phyloP scores from a whole-genome alignment of 2,113 vertebrate genomes.

The Arvicanthis niloticus region DNA sequence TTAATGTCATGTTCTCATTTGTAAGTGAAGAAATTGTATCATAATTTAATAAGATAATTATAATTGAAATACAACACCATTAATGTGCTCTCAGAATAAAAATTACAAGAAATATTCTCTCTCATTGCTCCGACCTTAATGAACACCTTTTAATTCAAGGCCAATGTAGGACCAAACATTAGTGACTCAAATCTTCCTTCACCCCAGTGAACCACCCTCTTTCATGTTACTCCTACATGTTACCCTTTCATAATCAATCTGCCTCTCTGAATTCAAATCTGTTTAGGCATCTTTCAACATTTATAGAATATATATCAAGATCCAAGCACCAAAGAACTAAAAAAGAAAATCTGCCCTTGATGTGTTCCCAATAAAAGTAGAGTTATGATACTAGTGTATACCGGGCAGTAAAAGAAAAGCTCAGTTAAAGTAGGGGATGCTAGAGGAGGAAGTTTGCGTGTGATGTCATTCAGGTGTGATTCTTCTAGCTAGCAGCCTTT shows the following conservation, averaged over 20 bases:
- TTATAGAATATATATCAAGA: background rate
- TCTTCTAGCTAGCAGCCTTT: background rate
- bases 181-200: background rate
- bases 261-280: background rate
- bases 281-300: background rate
- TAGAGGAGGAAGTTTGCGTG: fast-evolving
- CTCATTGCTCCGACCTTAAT: background rate
- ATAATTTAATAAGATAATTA: background rate
- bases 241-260: background rate
- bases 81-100: background rate
- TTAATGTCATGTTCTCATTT: background rate
- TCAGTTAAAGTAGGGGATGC: background rate
- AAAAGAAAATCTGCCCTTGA: background rate
- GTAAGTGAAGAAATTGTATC: background rate
- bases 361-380: background rate
- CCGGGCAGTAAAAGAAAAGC: background rate
- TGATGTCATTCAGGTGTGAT: too few relatives aligned
- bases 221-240: background rate
- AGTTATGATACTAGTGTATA: background rate
- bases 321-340: background rate
- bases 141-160: background rate
- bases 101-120: background rate
- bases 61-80: background rate
- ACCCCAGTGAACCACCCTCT: background rate
- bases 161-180: background rate